Evolutionary conservation across 2,888 invertebrate species (phyloP).

Genomic region (Fragum fragum): DNA sequence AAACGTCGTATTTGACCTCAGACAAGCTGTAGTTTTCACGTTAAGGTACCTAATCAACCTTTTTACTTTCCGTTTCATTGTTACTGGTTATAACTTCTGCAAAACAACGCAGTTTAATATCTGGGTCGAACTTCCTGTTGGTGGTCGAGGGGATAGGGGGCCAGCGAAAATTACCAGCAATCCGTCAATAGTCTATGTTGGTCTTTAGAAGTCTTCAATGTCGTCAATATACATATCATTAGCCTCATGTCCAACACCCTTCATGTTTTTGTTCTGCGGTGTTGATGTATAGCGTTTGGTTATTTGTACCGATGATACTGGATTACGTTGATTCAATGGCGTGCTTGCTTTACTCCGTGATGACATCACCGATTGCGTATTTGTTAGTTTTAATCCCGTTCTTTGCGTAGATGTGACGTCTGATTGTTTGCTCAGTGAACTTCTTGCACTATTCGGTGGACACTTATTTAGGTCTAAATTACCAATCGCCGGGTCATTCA

Average conservation of each 20-base stretch:
- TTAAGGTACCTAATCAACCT: too few relatives aligned
- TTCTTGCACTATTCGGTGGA: constrained; percentile 15
- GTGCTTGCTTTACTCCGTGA: constrained; percentile 23
- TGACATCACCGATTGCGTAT: constrained; percentile 10
- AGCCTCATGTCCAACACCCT: constrained; percentile 50
- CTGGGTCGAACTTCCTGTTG: too few relatives aligned
- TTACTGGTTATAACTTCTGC: too few relatives aligned
- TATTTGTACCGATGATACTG: constrained; percentile 29
- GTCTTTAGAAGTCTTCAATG: constrained; percentile 51
- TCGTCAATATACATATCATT: constrained; percentile 52
- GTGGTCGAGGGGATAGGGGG: too few relatives aligned
- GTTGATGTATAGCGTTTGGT: constrained; percentile 24
- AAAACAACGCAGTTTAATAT: too few relatives aligned
- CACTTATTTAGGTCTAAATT: not conserved
- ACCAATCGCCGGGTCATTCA: too few relatives aligned
- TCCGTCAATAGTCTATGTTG: too few relatives aligned
- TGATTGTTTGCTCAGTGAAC: constrained; percentile 11
- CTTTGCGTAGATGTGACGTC: constrained; percentile 24
- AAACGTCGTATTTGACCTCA: too few relatives aligned
- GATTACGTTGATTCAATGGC: constrained; percentile 32
- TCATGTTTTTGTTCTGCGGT: constrained; percentile 44
- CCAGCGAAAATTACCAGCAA: too few relatives aligned
- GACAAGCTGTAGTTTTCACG: too few relatives aligned
- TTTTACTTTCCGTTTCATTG: too few relatives aligned
- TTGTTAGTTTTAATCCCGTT: not conserved